Evolutionary conservation across 1,140 invertebrate genomes (phyloP).

Genomic region (Heterodera schachtii): DNA sequence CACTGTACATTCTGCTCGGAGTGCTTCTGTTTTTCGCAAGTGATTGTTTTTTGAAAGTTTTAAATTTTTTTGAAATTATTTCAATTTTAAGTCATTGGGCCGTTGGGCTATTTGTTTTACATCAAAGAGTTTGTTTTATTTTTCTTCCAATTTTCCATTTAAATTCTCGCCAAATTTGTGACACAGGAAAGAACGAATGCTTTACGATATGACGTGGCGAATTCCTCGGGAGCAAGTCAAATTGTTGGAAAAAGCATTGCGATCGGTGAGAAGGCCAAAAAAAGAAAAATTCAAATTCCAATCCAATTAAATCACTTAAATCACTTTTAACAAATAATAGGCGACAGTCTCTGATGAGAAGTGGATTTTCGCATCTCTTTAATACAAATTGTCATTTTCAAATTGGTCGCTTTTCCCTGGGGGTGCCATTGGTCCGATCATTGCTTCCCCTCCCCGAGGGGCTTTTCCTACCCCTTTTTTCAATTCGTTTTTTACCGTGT

Average conservation of each 20-base stretch:
- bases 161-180: not conserved
- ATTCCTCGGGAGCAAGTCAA: slow-evolving; percentile 60
- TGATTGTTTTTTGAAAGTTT: not conserved
- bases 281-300: not conserved
- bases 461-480: no score
- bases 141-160: no score
- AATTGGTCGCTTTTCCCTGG: no score
- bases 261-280: not conserved
- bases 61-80: not conserved
- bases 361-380: no score
- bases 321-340: no score
- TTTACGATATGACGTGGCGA: slow-evolving; percentile 66
- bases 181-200: slow-evolving; percentile 57
- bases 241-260: slow-evolving; percentile 38
- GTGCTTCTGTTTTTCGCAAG: slow-evolving; percentile 50
- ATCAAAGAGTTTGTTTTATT: slow-evolving; percentile 58
- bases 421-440: no score
- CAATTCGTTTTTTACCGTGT: no score
- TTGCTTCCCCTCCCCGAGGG: no score
- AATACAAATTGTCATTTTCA: no score
- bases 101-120: slow-evolving; percentile 63
- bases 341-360: no score
- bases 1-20: slow-evolving; percentile 52
- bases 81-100: slow-evolving; percentile 35
- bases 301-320: no score